Evolutionary conservation across 2,113 vertebrate genomes (phyloP).

Genomic region (Telmatochromis sp.): DNA sequence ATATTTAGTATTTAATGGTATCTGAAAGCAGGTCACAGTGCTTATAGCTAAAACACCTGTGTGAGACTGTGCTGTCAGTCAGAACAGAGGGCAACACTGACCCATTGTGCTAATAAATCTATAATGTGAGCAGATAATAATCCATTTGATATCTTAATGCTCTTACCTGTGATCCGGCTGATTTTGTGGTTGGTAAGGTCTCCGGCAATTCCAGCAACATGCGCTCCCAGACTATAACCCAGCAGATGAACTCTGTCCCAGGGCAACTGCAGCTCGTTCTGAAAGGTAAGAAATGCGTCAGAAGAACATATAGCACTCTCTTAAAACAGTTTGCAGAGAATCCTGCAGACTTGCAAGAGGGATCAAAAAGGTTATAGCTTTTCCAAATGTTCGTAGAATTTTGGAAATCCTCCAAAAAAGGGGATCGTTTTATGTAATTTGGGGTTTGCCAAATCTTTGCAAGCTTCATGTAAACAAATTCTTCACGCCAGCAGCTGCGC

Average conservation of each 20-base stretch:
- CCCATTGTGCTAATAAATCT: not conserved
- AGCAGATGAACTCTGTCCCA: constrained; percentile 86
- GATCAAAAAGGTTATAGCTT: not conserved
- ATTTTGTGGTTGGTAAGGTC: constrained; percentile 84
- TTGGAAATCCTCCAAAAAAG: not conserved
- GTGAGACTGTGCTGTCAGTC: not conserved
- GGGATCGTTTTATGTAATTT: not conserved
- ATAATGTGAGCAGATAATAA: not conserved
- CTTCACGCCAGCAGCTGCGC: not conserved
- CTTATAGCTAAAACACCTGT: not conserved
- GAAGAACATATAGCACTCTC: not conserved
- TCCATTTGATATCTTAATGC: not conserved
- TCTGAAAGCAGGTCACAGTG: not conserved
- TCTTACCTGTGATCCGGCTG: constrained; percentile 93
- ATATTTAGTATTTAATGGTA: not conserved
- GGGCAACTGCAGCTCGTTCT: constrained; percentile 83
- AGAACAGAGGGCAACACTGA: not conserved
- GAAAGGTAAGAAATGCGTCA: not conserved
- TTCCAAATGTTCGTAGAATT: not conserved
- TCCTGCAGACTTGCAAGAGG: not conserved
- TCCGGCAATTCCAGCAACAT: constrained; percentile 90
- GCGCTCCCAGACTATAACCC: constrained; percentile 95
- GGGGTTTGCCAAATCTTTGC: not conserved
- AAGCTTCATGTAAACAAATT: not conserved
- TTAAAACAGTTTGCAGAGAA: not conserved